A percentile compares a stretch with the other conserved stretches of the same genome.
Evolutionary conservation across 1,140 invertebrate species (phyloP).

Genomic region (Drosophila bifasciata): DNA sequence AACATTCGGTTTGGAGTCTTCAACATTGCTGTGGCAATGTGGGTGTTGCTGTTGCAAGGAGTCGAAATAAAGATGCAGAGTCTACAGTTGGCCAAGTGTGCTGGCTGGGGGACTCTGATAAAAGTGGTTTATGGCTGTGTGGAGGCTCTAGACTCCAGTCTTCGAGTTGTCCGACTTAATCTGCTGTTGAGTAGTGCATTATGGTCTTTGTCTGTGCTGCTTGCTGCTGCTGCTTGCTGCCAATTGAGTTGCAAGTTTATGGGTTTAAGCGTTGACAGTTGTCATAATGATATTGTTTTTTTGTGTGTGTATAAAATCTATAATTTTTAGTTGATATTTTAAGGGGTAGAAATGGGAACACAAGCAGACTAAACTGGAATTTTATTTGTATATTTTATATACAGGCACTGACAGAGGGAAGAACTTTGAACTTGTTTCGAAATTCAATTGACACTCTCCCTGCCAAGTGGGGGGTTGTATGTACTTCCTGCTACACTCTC

Average conservation of each 20-base stretch:
- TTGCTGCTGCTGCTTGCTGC: background rate
- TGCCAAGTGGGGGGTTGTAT: conserved; percentile 25
- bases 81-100: conserved; percentile 17
- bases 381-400: conserved; percentile 13
- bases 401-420: conserved; percentile 9
- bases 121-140: conserved; percentile 71
- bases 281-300: background rate
- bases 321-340: too few species aligned
- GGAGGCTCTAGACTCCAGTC: conserved; percentile 40
- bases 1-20: background rate
- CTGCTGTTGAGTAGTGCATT: conserved; percentile 52
- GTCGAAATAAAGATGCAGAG: conserved; percentile 41
- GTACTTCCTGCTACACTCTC: background rate
- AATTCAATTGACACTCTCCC: conserved; percentile 50
- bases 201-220: conserved; percentile 25
- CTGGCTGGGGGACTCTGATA: conserved; percentile 53
- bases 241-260: conserved; percentile 3
- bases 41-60: background rate
- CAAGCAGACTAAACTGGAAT: conserved; percentile 6
- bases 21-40: conserved; percentile 4
- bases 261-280: conserved; percentile 1
- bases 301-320: too few species aligned
- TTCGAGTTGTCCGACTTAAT: conserved; percentile 41
- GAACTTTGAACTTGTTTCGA: conserved; percentile 40
- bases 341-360: too few species aligned